Evolutionary conservation across 2,113 vertebrate genomes (phyloP).

Genomic region (Ramphastos sulfuratus): DNA sequence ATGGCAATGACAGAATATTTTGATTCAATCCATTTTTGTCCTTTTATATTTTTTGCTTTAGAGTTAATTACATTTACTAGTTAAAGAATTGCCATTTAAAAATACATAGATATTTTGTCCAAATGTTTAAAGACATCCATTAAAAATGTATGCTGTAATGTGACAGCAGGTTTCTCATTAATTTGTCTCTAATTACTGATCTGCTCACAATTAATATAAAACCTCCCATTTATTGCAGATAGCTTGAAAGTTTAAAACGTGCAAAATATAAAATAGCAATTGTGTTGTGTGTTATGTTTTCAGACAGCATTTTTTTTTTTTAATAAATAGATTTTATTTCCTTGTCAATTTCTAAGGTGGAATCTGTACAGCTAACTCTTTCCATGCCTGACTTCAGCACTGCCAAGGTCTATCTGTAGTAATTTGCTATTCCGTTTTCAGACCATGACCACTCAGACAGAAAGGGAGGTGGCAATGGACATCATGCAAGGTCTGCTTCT

Average conservation of each 20-base stretch:
- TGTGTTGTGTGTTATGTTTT: not conserved
- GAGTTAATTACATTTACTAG: conserved; percentile 81
- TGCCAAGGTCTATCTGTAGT: not conserved
- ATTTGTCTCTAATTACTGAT: conserved; percentile 70
- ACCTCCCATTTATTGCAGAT: conserved; percentile 51
- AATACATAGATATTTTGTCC: conserved; percentile 76
- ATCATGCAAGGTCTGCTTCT: not conserved
- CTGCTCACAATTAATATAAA: conserved; percentile 70
- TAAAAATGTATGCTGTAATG: conserved; percentile 63
- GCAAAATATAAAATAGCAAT: not conserved
- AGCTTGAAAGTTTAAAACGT: conserved; percentile 39
- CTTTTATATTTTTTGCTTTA: conserved; percentile 60
- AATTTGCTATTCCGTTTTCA: not conserved
- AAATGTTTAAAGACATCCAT: conserved; percentile 80
- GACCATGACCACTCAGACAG: not conserved
- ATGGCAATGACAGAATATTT: conserved; percentile 91
- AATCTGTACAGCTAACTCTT: not conserved
- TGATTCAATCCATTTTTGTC: conserved; percentile 83
- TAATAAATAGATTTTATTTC: not conserved
- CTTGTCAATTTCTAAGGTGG: conserved; percentile 2
- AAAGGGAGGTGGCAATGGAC: not conserved
- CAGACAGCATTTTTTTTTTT: not conserved
- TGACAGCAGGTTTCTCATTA: conserved; percentile 76
- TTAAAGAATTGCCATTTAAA: conserved; percentile 78
- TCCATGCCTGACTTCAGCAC: not conserved